These are phyloP conservation scores for Saccopteryx leptura DNA, from an alignment of 2,113 vertebrate species.

Conservation along the genomic window DNA sequence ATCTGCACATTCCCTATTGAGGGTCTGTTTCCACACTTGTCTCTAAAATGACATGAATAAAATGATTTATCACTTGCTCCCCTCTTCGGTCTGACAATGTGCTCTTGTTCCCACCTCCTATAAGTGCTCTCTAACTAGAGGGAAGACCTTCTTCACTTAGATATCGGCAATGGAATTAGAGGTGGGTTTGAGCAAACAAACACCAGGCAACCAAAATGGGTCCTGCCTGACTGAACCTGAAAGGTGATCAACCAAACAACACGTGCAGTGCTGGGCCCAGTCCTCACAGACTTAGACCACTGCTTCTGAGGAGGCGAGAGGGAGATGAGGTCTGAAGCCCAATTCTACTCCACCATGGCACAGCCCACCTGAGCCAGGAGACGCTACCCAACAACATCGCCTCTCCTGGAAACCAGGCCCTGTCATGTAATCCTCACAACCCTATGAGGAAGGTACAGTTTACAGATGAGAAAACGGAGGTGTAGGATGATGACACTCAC, in stretches of 20 bases:
- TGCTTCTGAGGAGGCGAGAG: background rate
- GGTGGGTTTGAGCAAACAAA: background rate
- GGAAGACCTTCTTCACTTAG: background rate
- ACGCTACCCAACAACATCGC: background rate
- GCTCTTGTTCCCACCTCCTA: background rate
- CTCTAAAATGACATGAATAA: background rate
- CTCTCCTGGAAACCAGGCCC: background rate
- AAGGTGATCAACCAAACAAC: background rate
- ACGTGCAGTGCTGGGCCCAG: too few relatives aligned
- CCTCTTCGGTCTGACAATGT: background rate
- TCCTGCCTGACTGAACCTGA: background rate
- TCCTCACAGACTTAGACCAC: background rate
- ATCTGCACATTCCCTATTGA: background rate
- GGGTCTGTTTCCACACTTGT: background rate
- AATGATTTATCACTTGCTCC: background rate
- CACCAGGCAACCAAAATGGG: background rate
- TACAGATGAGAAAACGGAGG: background rate
- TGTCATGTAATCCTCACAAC: background rate
- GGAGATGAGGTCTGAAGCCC: background rate
- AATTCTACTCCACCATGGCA: background rate
- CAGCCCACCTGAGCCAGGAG: background rate
- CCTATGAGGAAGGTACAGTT: background rate
- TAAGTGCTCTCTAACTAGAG: background rate
- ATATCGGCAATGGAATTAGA: background rate
- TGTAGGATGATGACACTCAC: background rate